Evolutionary conservation across 2,113 vertebrate genomes (phyloP).

Genomic region (Psammodynastes pulverulentus): DNA sequence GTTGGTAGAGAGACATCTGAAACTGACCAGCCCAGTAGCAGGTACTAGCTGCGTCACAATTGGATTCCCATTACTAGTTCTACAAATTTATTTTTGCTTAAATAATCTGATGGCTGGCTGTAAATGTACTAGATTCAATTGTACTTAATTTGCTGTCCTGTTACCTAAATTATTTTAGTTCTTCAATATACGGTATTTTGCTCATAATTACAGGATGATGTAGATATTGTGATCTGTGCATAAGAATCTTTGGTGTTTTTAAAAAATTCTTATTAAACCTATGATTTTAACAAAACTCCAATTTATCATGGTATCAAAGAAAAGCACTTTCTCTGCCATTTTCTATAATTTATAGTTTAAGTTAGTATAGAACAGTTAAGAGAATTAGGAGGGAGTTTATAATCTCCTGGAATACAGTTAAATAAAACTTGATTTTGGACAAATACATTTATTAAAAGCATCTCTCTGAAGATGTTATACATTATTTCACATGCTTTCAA

Average conservation of each 20-base stretch:
- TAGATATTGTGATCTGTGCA: not conserved
- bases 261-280: not conserved
- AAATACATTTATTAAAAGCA: not conserved
- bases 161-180: not conserved
- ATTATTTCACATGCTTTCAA: not conserved
- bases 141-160: not conserved
- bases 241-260: not conserved
- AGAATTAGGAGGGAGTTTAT: not conserved
- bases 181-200: not conserved
- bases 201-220: not conserved
- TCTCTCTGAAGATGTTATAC: not conserved
- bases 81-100: not conserved
- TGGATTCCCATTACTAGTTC: not conserved
- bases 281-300: not conserved
- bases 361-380: not conserved
- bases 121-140: not conserved
- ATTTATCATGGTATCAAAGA: not conserved
- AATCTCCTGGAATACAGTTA: not conserved
- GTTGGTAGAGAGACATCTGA: conserved; percentile 80
- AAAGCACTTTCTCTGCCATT: not conserved
- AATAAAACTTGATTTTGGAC: not conserved
- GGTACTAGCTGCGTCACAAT: conserved; percentile 67
- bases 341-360: not conserved
- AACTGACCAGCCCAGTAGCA: conserved; percentile 79
- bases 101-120: not conserved